Evolutionary conservation across 2,797 vertebrate genomes (phyloP).

Genomic region (Pelochelys cantorii): DNA sequence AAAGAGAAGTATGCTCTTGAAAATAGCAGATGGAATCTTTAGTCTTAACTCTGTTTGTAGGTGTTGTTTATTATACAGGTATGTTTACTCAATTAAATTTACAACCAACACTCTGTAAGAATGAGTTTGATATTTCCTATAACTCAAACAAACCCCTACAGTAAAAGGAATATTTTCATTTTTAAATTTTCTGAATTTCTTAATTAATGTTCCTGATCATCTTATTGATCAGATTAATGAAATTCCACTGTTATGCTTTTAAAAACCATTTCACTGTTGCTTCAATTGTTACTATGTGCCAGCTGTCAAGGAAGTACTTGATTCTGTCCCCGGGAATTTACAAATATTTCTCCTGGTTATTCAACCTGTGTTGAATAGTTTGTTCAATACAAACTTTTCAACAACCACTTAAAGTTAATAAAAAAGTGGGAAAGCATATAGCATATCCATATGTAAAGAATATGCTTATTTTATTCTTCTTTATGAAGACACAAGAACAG

Average conservation of each 20-base stretch:
- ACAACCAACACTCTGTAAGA: background rate
- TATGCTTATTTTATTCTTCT: background rate
- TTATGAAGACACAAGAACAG: background rate
- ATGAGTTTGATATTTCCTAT: background rate
- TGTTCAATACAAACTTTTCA: background rate
- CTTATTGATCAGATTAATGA: background rate
- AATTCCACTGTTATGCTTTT: background rate
- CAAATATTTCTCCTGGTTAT: background rate
- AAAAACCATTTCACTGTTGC: background rate
- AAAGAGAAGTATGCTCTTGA: background rate
- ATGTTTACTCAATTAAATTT: background rate
- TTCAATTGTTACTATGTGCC: background rate
- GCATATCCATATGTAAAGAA: background rate
- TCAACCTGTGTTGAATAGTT: background rate
- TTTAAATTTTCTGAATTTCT: background rate
- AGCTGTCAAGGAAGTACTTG: background rate
- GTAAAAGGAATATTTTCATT: background rate
- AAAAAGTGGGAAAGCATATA: too few species aligned
- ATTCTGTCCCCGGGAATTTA: background rate
- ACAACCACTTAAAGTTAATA: constrained; percentile 11
- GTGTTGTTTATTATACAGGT: rapidly evolving
- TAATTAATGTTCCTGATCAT: background rate
- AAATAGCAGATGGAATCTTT: background rate
- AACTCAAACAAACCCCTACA: background rate
- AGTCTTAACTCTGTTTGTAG: background rate